Base-by-base conservation (phyloP, 2,888 invertebrate genomes). In the Lepidochrysops patricia region DNA sequence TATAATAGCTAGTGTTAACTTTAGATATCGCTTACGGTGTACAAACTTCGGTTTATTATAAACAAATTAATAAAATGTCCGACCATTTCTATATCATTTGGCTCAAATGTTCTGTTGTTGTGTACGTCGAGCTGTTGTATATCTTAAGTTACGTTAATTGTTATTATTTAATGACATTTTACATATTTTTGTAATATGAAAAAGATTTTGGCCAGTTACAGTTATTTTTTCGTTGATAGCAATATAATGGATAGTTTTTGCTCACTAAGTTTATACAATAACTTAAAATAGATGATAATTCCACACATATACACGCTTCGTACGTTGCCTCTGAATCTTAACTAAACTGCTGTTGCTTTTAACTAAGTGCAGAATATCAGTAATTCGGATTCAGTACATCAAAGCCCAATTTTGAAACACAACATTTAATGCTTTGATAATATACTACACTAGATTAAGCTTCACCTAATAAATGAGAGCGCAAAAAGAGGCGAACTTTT, bases 1-100 rank as follows among this genome's bases (percentile, higher is more conserved):
- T 82, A 68, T 82, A n/a, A n/a, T n/a, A 84, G 77, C 72, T 84
- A 84, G 78, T 75, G 71, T 69, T 80, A 76, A 76, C 70, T 71
- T 80, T 82, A 81, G 80, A 72, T 77, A 78, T 70, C 75, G 80
- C 84, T 84, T 82, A 74, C 70, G 67, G 67, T 84, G 82, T 83
- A 85, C 78, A 80, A 79, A 80, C 70, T 77, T 77, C 73, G 70
- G 75, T 76, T 76, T 72, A 65, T 65, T 67, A 67, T 68, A 67
- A 70, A 65, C 66, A 64, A 67, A 65, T 61, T 65, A 66, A 63
- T 67, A 66, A 66, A 66, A 62, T 63, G 49, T 63, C 63, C 56
- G 60, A 66, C 66, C 65, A 71, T 75, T 73, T 19, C 29, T 54
- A 9, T 63, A 69, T 68, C 74, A 67, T 71, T 73, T 77, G 81